Evolutionary conservation across 2,888 invertebrate species (phyloP).

Genomic region (Phyto melanocephala): DNA sequence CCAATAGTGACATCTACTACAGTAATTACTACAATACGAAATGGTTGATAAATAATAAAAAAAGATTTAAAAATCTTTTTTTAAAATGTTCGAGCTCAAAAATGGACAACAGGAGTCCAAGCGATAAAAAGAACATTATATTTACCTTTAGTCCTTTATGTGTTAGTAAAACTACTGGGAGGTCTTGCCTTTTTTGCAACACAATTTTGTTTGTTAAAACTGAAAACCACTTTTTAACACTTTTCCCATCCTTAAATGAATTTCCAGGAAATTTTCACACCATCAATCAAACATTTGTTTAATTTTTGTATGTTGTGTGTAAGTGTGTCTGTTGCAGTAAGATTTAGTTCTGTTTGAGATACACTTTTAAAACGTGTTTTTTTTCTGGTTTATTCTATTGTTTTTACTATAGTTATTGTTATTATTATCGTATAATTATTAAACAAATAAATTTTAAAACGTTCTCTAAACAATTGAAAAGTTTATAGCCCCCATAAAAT

Average conservation of each 20-base stretch:
- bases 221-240: background rate
- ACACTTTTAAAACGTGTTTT: background rate
- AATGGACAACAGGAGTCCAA: slow-evolving; percentile 20
- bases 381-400: background rate
- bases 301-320: background rate
- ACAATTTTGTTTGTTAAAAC: background rate
- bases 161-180: background rate
- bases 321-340: too few relatives aligned
- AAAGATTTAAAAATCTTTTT: background rate
- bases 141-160: background rate
- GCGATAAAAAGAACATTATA: background rate
- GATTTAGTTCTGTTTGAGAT: background rate
- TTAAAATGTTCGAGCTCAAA: slow-evolving; percentile 1
- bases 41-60: background rate
- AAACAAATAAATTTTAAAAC: background rate
- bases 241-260: background rate
- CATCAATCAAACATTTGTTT: background rate
- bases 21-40: background rate
- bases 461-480: background rate
- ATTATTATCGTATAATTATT: too few relatives aligned
- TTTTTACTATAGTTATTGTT: background rate
- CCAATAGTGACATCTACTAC: background rate
- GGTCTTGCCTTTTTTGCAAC: background rate
- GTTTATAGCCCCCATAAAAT: background rate
- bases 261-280: background rate